Conservation (phyloP, 1,140 invertebrate species). For the Drosophila baimaii region DNA sequence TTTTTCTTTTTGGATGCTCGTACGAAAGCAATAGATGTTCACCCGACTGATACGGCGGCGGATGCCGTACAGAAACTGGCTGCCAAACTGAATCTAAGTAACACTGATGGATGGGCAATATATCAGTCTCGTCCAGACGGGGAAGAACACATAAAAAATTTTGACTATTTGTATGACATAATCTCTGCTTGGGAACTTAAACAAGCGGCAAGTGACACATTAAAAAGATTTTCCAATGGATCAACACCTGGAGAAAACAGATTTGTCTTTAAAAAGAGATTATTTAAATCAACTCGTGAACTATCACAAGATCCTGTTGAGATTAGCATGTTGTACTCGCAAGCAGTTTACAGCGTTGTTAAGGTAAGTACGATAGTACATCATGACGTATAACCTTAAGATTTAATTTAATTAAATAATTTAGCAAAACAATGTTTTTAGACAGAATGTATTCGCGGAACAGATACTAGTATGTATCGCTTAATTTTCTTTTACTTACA, state of each 20-base stretch:
- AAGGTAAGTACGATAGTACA: conserved; percentile 87
- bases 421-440: too few relatives aligned
- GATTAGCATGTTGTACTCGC: conserved; percentile 96
- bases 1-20: conserved; percentile 98
- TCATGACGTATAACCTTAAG: not conserved
- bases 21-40: conserved; percentile 97
- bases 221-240: conserved; percentile 86
- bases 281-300: conserved; percentile 94
- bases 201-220: conserved; percentile 86
- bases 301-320: conserved; percentile 98
- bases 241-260: conserved; percentile 94
- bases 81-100: conserved; percentile 92
- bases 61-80: conserved; percentile 95
- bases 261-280: conserved; percentile 95
- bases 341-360: conserved; percentile 97
- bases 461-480: too few relatives aligned
- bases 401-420: too few relatives aligned
- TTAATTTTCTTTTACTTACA: too few relatives aligned
- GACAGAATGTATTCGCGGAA: too few relatives aligned
- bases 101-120: conserved; percentile 96
- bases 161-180: conserved; percentile 97
- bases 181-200: conserved; percentile 96
- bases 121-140: conserved; percentile 93
- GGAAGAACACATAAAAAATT: conserved; percentile 96
- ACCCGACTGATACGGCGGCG: conserved; percentile 96